Evolutionary conservation across 37 sponge, comb jelly and placozoan genomes (phyloP).

Genomic region (Crambe crambe): DNA sequence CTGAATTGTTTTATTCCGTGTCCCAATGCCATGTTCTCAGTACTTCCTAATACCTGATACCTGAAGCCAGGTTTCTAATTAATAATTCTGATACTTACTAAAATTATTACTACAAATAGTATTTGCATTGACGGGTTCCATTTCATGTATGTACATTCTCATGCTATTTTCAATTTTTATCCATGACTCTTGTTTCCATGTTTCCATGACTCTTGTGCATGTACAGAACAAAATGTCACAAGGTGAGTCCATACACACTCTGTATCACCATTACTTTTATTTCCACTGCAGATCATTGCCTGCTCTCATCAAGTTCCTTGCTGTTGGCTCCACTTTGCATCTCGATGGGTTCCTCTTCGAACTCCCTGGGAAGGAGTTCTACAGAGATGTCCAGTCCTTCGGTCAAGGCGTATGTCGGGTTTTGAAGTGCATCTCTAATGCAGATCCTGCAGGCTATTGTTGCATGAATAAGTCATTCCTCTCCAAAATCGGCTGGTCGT

Average conservation of each 20-base stretch:
- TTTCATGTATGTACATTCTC: neutral
- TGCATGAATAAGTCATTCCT: conserved; percentile 85
- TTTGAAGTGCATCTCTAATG: conserved; percentile 67
- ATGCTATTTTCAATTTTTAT: neutral
- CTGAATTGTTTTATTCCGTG: no score
- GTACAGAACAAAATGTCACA: conserved; percentile 15
- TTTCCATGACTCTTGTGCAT: no score
- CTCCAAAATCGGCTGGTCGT: conserved; percentile 68
- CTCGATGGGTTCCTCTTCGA: conserved; percentile 88
- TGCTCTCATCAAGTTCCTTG: conserved; percentile 68
- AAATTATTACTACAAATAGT: no score
- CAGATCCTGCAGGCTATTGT: conserved; percentile 66
- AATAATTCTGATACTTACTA: no score
- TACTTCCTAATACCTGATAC: no score
- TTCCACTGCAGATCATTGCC: conserved; percentile 60
- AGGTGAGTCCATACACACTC: conserved; percentile 9
- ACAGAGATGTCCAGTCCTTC: conserved; percentile 53
- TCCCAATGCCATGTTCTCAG: no score
- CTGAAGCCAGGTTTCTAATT: no score
- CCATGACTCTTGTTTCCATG: no score
- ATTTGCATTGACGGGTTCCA: no score
- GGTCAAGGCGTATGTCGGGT: conserved; percentile 68
- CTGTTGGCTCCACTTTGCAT: conserved; percentile 40
- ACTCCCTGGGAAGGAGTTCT: conserved; percentile 67
- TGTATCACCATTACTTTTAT: neutral